Conservation (phyloP, 1,140 invertebrate species). For the Halotydeus destructor region DNA sequence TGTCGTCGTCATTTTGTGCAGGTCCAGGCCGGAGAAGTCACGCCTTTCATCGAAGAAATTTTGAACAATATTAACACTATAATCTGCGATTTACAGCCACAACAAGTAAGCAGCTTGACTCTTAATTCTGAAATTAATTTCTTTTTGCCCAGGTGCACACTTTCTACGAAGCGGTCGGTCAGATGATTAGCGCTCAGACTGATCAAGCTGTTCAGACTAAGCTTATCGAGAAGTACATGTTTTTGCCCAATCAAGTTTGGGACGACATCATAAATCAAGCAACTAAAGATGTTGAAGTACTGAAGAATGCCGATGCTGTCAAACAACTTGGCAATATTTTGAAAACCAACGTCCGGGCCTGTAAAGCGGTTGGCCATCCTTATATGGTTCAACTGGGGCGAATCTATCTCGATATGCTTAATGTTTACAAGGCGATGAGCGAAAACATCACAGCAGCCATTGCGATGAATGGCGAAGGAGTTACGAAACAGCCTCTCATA, state of each 20-base stretch:
- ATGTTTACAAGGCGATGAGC: slow-evolving; percentile 98
- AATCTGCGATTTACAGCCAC: slow-evolving; percentile 93
- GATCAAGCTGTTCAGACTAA: slow-evolving; percentile 72
- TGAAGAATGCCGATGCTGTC: slow-evolving; percentile 87
- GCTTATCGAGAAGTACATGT: slow-evolving; percentile 93
- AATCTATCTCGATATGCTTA: slow-evolving; percentile 96
- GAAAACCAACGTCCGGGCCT: slow-evolving; percentile 95
- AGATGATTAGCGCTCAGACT: slow-evolving; percentile 90
- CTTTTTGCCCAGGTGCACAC: slow-evolving; percentile 62
- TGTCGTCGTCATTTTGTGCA: slow-evolving; percentile 89
- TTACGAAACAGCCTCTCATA: slow-evolving; percentile 91
- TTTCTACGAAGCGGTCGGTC: slow-evolving; percentile 98
- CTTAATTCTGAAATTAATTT: background rate
- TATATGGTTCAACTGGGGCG: slow-evolving; percentile 78
- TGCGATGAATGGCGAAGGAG: slow-evolving; percentile 73
- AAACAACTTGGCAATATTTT: slow-evolving; percentile 93
- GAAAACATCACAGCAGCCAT: slow-evolving; percentile 95
- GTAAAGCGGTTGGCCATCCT: slow-evolving; percentile 84
- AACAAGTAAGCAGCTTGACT: slow-evolving; percentile 46
- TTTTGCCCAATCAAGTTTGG: slow-evolving; percentile 95
- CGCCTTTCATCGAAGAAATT: slow-evolving; percentile 98
- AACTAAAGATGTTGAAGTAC: slow-evolving; percentile 81
- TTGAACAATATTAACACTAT: slow-evolving; percentile 84
- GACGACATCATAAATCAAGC: slow-evolving; percentile 95
- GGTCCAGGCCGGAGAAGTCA: slow-evolving; percentile 80